These are phyloP conservation scores for Thinocorus orbignyianus DNA, from an alignment of 2,113 vertebrate genomes.

Conservation along the genomic window DNA sequence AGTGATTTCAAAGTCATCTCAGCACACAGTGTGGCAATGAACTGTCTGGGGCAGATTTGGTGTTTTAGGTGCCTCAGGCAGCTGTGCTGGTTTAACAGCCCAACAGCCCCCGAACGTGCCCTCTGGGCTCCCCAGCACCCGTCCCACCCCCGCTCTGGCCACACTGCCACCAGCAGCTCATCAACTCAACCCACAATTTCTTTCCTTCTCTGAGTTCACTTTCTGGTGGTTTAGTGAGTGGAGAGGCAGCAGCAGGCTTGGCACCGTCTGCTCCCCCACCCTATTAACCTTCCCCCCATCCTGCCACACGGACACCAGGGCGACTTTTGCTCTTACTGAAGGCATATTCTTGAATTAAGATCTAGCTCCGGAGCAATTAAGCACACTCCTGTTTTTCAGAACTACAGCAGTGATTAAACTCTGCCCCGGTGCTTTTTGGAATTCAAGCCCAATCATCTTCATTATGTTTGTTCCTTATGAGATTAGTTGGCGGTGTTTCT, in stretches of 20 bases:
- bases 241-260: not conserved
- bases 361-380: not conserved
- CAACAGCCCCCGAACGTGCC: rapidly evolving
- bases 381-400: not conserved
- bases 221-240: not conserved
- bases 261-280: rapidly evolving
- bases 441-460: not conserved
- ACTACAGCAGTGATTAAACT: not conserved
- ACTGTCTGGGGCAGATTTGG: not conserved
- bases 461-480: not conserved
- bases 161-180: not conserved
- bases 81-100: not conserved
- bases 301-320: rapidly evolving
- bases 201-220: too few relatives aligned
- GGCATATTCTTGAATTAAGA: not conserved
- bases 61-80: not conserved
- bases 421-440: not conserved
- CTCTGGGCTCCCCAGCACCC: rapidly evolving
- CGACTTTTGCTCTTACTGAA: not conserved
- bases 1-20: not conserved
- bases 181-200: not conserved
- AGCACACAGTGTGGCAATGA: not conserved
- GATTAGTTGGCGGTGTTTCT: not conserved
- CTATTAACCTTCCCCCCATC: rapidly evolving
- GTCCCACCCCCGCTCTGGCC: not conserved